phyloP scores from a whole-genome alignment of 2,113 vertebrate species.

The human (Homo sapiens) region GRCh38 chr7:124830501-124831000 shows the following conservation, averaged over 20 bases:
- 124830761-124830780: not conserved
- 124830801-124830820: not conserved
- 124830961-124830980: not conserved
- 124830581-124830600: constrained; percentile 13
- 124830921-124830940: not conserved
- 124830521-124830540: constrained; percentile 4
- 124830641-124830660: not conserved
- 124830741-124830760: not conserved
- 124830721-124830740: not conserved
- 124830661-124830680: not conserved
- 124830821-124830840: not conserved
- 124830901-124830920: not conserved
- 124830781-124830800: not conserved
- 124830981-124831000: not conserved
- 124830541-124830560: not conserved
- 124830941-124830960: not conserved
- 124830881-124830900: not conserved
- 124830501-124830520: not conserved
- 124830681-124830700: constrained; percentile 25
- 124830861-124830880: not conserved
- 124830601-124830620: not conserved
- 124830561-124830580: constrained; percentile 7
- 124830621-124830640: not conserved
- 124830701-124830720: not conserved
- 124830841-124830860: not conserved